Conservation (phyloP, 1,140 invertebrate species). For the Paraescarpia echinospica region DNA sequence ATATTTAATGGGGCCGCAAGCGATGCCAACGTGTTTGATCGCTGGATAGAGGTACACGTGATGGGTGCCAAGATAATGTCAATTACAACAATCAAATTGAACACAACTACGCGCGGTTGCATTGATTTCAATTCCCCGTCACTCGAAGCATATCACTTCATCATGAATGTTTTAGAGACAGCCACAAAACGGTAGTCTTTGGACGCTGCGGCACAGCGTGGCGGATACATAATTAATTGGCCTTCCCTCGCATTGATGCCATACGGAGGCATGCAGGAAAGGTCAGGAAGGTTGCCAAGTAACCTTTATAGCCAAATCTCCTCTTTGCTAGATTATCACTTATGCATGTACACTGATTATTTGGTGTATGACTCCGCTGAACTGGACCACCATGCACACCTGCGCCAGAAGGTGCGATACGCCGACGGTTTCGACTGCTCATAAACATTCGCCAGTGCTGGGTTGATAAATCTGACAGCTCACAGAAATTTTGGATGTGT, state of each 20-base stretch:
- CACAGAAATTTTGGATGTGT: too few relatives aligned
- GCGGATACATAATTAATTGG: neutral
- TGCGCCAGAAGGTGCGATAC: too few relatives aligned
- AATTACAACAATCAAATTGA: neutral
- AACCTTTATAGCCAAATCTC: neutral
- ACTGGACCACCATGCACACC: neutral
- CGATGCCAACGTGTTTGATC: neutral
- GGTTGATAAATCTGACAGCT: too few relatives aligned
- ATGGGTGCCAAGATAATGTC: neutral
- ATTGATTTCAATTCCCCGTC: neutral
- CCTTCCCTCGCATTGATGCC: neutral
- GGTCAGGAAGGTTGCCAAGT: neutral
- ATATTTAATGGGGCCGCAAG: neutral
- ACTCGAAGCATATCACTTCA: neutral
- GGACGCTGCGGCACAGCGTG: neutral
- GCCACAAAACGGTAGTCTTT: neutral
- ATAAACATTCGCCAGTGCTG: too few relatives aligned
- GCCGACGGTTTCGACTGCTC: too few relatives aligned
- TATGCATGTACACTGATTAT: conserved; percentile 6
- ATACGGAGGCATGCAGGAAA: neutral
- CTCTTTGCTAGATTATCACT: neutral
- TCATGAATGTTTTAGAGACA: neutral
- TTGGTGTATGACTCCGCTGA: neutral
- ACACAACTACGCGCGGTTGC: neutral
- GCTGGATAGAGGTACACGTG: neutral